Evolutionary conservation across 2,113 vertebrate genomes (phyloP).

Genomic region (Serinus canaria): DNA sequence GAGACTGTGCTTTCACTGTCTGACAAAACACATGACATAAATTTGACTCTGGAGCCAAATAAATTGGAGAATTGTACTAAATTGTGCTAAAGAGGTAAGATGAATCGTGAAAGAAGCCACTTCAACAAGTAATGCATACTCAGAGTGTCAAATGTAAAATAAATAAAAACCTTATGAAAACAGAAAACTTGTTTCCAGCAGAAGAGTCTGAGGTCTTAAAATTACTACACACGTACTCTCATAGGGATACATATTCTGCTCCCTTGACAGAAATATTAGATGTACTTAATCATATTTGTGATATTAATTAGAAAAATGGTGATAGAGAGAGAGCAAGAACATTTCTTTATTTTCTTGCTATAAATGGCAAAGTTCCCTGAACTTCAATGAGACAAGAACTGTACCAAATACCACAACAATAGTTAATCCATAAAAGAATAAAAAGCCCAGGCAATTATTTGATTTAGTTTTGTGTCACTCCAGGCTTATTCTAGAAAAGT

Average conservation of each 20-base stretch:
- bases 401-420: not conserved
- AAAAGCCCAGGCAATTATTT: not conserved
- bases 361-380: not conserved
- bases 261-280: not conserved
- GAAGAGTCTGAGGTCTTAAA: not conserved
- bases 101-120: not conserved
- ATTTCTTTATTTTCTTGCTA: not conserved
- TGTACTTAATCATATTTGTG: not conserved
- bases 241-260: not conserved
- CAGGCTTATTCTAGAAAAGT: not conserved
- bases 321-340: not conserved
- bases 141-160: not conserved
- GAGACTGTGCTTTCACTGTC: slow-evolving; percentile 2
- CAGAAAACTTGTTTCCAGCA: not conserved
- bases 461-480: not conserved
- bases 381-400: not conserved
- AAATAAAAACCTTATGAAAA: not conserved
- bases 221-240: not conserved
- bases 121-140: not conserved
- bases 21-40: slow-evolving; percentile 18
- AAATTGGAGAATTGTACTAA: slow-evolving; percentile 23
- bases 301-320: not conserved
- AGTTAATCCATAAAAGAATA: not conserved
- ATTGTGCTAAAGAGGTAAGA: slow-evolving; percentile 10
- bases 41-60: slow-evolving; percentile 35